Evolutionary conservation across 2,797 vertebrate genomes (phyloP).

Genomic region (Gallinago stenura): DNA sequence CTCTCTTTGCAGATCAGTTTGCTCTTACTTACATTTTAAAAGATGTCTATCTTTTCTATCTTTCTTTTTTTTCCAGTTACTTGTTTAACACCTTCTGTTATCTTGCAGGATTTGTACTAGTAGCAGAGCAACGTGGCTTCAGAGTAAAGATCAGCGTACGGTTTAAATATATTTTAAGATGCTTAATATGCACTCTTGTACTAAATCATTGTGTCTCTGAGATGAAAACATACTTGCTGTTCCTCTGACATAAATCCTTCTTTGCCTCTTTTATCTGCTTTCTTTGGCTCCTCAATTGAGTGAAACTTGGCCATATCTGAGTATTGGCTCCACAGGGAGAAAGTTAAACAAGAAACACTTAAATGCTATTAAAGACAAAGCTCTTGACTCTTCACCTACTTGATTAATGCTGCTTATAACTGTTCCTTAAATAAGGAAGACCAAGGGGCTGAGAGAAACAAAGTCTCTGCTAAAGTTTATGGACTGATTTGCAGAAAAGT

Average conservation of each 20-base stretch:
- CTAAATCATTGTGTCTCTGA: not conserved
- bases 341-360: slow-evolving; percentile 40
- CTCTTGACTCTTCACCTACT: slow-evolving; percentile 20
- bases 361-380: slow-evolving; percentile 35
- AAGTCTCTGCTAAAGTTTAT: slow-evolving; percentile 8
- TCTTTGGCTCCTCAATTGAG: slow-evolving; percentile 15
- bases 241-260: slow-evolving; percentile 34
- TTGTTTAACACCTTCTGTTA: slow-evolving; percentile 21
- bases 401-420: slow-evolving; percentile 29
- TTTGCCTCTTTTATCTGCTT: slow-evolving; percentile 12
- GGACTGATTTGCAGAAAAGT: not conserved
- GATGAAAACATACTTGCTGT: slow-evolving; percentile 3
- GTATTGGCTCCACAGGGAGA: not conserved
- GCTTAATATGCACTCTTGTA: slow-evolving; percentile 1
- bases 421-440: not conserved
- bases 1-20: not conserved
- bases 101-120: not conserved
- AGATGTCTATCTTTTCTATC: not conserved
- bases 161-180: slow-evolving; percentile 27
- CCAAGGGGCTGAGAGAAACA: not conserved
- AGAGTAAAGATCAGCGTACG: not conserved
- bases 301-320: slow-evolving; percentile 9
- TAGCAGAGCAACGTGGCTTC: not conserved
- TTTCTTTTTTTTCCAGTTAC: not conserved
- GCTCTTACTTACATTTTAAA: not conserved